Evolutionary conservation across 2,797 vertebrate species (phyloP), one percentile per base, ranked within the genome.

Genomic region (Poecile montanus): DNA sequence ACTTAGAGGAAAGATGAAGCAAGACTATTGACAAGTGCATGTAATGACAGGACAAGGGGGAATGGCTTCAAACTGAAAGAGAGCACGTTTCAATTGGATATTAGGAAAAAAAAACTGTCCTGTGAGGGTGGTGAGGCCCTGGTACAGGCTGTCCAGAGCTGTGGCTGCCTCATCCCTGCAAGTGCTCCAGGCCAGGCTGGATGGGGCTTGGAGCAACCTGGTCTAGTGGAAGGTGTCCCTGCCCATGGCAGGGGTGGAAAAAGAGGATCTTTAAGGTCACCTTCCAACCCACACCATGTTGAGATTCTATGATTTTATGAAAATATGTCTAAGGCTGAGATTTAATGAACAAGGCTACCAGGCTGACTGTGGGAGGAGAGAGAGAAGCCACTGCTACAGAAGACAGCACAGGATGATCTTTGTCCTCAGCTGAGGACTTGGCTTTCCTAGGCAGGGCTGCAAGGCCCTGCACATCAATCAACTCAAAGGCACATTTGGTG

Each of bases 381-480:
- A 60, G 18, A 19, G 42, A 61, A n/a, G 22, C 18, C 48, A 83
- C 32, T 34, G 56, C 51, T 50, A 19, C 20, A 61, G 32, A 71
- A n/a, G 14, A 42, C 4, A 81, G 29, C 17, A 51, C 48, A 48
- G 25, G 4, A 21, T 19, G 29, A 20, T 60, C 53, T 67, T 13
- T 2, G 2, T 62, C 22, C 27, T 11, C 1, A 1, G 51, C 14
- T 34, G 30, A 32, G 3, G 3, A 25, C 29, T 53, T 17, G 18
- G 9, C 16, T 29, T 50, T 73, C 38, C 25, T 10, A 44, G 21
- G 25, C 9, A 34, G 56, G 44, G 30, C 74, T 50, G 19, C 36
- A 65, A 51, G 3, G 2, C 2, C 21, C 47, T 38, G 19, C n/a
- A 50, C 16, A 19, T 16, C 22, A 8, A 70, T 9, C 20, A 57